Percentiles rank a stretch among this genome's conserved stretches.
Evolutionary conservation across 2,113 vertebrate species (phyloP).

Genomic region (Pachyramphus minor): DNA sequence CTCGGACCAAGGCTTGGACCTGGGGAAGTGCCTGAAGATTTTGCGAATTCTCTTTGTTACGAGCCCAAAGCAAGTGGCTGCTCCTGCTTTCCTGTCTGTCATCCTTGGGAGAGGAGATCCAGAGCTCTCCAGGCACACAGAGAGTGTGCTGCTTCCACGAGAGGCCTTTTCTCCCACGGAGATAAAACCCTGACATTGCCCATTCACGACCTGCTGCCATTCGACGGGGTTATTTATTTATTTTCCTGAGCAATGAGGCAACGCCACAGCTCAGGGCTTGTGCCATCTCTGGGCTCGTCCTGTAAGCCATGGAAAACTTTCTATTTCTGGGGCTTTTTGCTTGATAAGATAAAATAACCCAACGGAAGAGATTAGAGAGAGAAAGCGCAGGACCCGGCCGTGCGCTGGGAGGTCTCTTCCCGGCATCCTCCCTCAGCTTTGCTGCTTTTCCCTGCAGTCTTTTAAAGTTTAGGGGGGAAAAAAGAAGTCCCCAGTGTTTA

Average conservation of each 20-base stretch:
- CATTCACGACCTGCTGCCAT: not conserved
- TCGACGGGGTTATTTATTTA: not conserved
- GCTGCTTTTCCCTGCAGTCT: not conserved
- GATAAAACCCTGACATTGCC: not conserved
- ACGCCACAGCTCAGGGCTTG: not conserved
- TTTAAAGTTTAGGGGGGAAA: not conserved
- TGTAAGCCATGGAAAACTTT: constrained; percentile 76
- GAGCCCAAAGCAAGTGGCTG: constrained; percentile 81
- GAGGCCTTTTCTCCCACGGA: not conserved
- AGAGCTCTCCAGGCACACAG: not conserved
- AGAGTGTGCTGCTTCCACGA: not conserved
- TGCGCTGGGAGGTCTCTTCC: not conserved
- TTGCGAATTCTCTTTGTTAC: constrained; percentile 79
- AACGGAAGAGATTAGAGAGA: constrained; percentile 63
- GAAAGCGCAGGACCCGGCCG: constrained; percentile 27
- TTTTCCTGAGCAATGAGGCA: not conserved
- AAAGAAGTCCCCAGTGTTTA: constrained; percentile 4
- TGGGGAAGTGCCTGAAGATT: constrained; percentile 84
- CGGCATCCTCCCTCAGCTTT: not conserved
- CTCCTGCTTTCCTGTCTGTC: constrained; percentile 48
- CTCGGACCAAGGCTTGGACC: constrained; percentile 76
- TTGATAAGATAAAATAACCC: constrained; percentile 81
- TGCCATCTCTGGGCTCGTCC: constrained; percentile 36
- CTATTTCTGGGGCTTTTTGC: constrained; percentile 84
- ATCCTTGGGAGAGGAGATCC: not conserved